A percentile compares a stretch with the other conserved stretches of the same genome.
Conservation (phyloP, 2,888 invertebrate species). For the Ormia ochracea region DNA sequence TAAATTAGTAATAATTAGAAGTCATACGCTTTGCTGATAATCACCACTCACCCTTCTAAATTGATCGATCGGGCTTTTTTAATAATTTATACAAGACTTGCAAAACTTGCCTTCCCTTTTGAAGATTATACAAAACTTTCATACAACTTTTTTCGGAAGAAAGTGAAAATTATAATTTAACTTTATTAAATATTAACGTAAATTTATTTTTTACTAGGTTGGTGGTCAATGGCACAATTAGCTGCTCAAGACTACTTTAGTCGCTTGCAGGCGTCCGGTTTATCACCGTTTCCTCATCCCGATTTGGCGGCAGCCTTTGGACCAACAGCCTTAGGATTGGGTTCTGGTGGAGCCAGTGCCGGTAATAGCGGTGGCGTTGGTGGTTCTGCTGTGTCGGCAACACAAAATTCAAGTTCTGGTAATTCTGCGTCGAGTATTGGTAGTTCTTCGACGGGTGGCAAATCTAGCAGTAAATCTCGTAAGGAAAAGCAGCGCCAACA, state of each 20-base stretch:
- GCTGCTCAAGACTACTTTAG: conserved; percentile 93
- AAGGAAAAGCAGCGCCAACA: conserved; percentile 75
- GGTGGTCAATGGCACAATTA: conserved; percentile 95
- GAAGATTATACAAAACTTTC: too few species aligned
- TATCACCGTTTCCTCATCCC: conserved; percentile 83
- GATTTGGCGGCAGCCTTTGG: conserved; percentile 80
- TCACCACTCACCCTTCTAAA: too few species aligned
- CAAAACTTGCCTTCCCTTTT: too few species aligned
- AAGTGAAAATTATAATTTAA: too few species aligned
- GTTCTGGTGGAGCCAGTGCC: conserved; percentile 72
- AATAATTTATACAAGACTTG: too few species aligned
- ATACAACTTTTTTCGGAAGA: too few species aligned
- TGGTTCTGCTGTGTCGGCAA: conserved; percentile 64
- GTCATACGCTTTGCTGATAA: too few species aligned
- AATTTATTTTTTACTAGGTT: conserved; percentile 77
- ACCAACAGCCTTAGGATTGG: conserved; percentile 74
- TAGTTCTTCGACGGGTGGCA: conserved; percentile 68
- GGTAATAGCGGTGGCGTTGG: conserved; percentile 70
- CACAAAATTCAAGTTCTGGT: conserved; percentile 67
- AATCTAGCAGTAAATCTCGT: conserved; percentile 74
- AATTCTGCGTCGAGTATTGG: conserved; percentile 66
- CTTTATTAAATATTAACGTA: not conserved
- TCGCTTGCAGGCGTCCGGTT: conserved; percentile 87
- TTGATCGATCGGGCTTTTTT: too few species aligned
- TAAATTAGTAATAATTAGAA: too few species aligned